A percentile compares a stretch with the other conserved stretches of the same genome.
These are phyloP conservation scores for Formica selysi DNA, from an alignment of 1,140 invertebrate species.

Conservation along the genomic window DNA sequence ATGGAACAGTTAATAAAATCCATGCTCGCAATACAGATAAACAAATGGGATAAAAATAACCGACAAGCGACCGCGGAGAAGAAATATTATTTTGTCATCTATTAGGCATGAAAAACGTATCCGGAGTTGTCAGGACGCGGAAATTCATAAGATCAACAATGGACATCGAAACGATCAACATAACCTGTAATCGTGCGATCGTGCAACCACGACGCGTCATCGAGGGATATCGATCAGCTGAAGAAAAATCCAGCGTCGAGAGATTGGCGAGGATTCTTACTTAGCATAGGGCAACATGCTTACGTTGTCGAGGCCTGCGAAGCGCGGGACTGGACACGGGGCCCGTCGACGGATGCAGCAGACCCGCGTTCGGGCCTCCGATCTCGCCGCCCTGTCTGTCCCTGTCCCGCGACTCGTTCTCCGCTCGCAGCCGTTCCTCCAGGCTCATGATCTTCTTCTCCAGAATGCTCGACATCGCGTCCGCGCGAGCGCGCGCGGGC, in stretches of 20 bases:
- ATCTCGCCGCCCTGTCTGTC: slow-evolving; percentile 82
- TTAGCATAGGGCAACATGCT: slow-evolving; percentile 66
- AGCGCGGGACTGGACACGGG: slow-evolving; percentile 79
- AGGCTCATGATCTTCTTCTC: slow-evolving; percentile 89
- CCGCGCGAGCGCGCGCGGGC: slow-evolving; percentile 29
- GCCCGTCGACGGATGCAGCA: slow-evolving; percentile 78
- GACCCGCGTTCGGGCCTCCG: slow-evolving; percentile 70
- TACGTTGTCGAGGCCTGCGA: slow-evolving; percentile 82
- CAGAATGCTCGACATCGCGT: slow-evolving; percentile 85
- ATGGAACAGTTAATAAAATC: not conserved
- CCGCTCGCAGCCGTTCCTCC: slow-evolving; percentile 89
- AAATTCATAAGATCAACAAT: slow-evolving; percentile 49
- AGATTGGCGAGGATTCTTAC: not conserved
- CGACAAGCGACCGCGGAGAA: not conserved
- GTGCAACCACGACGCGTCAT: not conserved
- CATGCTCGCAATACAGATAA: not conserved
- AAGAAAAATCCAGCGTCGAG: not conserved
- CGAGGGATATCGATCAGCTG: not conserved
- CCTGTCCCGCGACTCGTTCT: slow-evolving; percentile 88
- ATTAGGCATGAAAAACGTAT: not conserved
- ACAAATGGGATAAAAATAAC: not conserved
- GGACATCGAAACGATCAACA: slow-evolving; percentile 78
- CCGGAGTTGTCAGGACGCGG: too few species aligned
- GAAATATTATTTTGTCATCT: not conserved
- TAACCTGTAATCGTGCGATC: slow-evolving; percentile 78